Evolutionary conservation across 2,113 vertebrate species (phyloP).

Genomic region (Pycnonotus jocosus): DNA sequence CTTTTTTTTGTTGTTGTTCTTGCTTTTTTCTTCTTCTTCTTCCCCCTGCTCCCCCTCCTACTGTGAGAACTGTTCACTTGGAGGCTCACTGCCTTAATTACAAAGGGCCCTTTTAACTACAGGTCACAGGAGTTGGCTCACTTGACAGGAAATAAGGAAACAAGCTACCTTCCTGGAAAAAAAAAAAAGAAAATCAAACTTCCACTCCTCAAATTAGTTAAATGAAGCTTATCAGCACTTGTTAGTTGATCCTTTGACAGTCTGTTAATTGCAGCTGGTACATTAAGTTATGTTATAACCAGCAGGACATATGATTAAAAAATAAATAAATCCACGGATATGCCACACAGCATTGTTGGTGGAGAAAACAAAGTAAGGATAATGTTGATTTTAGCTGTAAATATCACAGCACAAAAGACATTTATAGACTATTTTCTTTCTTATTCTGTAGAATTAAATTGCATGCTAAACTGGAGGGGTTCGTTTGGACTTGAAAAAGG

Average conservation of each 20-base stretch:
- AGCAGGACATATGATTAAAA: constrained; percentile 55
- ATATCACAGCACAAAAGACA: not conserved
- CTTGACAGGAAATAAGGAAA: constrained; percentile 83
- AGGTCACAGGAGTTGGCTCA: constrained; percentile 79
- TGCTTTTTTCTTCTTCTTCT: not conserved
- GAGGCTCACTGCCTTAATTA: constrained; percentile 78
- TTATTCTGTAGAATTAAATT: not conserved
- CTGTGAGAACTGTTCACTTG: constrained; percentile 80
- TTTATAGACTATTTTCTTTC: not conserved
- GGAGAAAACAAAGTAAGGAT: not conserved
- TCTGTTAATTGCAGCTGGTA: constrained; percentile 83
- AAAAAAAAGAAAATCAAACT: constrained; percentile 65
- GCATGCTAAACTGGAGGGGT: not conserved
- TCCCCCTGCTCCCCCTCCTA: not conserved
- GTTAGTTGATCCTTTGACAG: constrained; percentile 83
- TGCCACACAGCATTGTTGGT: not conserved
- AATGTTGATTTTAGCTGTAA: constrained; percentile 2
- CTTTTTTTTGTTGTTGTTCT: not conserved
- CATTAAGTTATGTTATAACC: constrained; percentile 77
- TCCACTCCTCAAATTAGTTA: constrained; percentile 80
- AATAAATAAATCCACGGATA: not conserved
- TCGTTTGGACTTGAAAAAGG: not conserved
- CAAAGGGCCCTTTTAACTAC: constrained; percentile 79
- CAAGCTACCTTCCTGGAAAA: constrained; percentile 76
- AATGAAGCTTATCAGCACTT: constrained; percentile 81